Percentiles rank a stretch among this genome's conserved stretches.
phyloP scores from a whole-genome alignment of 2,113 vertebrate species.

The Uropsilus gracilis region DNA sequence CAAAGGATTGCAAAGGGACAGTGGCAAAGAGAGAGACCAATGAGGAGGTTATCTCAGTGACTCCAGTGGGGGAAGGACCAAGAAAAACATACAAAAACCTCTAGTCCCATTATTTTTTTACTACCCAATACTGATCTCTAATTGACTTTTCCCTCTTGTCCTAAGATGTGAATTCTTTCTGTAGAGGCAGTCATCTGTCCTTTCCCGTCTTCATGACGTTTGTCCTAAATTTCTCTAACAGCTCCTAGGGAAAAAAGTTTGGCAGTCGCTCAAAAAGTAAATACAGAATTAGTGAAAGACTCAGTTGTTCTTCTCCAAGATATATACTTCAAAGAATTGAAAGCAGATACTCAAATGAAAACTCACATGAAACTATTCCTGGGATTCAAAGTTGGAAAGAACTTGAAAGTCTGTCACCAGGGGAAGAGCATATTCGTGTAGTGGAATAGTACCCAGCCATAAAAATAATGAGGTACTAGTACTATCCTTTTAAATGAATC shows the following conservation, averaged over 20 bases:
- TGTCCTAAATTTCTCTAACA: background rate
- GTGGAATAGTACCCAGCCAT: background rate
- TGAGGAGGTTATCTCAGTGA: background rate
- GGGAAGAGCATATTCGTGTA: background rate
- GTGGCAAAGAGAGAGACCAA: background rate
- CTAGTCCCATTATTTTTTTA: background rate
- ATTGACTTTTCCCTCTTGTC: background rate
- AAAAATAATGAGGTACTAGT: background rate
- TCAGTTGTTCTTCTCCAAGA: background rate
- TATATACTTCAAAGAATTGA: background rate
- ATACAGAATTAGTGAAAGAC: background rate
- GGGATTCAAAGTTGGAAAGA: background rate
- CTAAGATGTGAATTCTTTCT: background rate
- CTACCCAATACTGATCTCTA: background rate
- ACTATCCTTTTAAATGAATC: background rate
- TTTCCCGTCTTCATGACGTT: background rate
- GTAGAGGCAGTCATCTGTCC: background rate
- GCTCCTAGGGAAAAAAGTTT: background rate
- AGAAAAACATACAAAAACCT: background rate
- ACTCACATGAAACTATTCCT: background rate
- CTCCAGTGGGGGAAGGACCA: background rate
- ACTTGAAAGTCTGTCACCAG: background rate
- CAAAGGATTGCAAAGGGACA: background rate
- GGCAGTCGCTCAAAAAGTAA: background rate
- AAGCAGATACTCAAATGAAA: conserved; percentile 17